These are phyloP conservation scores for Mus spretus DNA, from an alignment of 2,797 vertebrate species.

Conservation along the genomic window DNA sequence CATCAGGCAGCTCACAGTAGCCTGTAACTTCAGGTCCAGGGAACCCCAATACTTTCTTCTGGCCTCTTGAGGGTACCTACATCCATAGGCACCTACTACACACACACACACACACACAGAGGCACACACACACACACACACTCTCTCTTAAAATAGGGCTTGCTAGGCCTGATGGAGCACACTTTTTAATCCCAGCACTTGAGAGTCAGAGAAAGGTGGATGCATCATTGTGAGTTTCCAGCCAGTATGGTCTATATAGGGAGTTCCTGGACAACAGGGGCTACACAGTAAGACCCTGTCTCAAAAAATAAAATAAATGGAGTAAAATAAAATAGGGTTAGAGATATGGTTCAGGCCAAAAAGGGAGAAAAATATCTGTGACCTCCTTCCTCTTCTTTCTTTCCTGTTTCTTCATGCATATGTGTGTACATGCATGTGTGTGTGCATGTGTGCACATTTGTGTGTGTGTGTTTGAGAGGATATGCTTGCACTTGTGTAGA, in stretches of 20 bases:
- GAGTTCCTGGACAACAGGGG: background rate
- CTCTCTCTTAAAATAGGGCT: background rate
- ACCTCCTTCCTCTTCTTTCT: background rate
- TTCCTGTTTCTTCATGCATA: background rate
- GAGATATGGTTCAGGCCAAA: background rate
- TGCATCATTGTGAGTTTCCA: background rate
- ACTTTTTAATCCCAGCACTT: background rate
- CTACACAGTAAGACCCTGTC: background rate
- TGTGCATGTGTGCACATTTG: background rate
- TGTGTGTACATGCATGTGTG: background rate
- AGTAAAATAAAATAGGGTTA: background rate
- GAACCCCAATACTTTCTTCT: background rate
- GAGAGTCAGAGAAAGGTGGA: background rate
- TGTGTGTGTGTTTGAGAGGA: background rate
- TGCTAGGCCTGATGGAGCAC: background rate
- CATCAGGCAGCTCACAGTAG: background rate
- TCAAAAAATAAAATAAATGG: background rate
- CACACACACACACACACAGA: background rate
- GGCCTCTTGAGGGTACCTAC: background rate
- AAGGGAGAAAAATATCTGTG: background rate
- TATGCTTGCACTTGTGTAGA: background rate
- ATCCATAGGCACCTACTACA: background rate
- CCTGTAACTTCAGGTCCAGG: background rate
- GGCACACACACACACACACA: background rate
- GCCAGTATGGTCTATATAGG: background rate